Evolutionary conservation across 2,797 vertebrate species (phyloP).

Genomic region (Darevskia nairensis): DNA sequence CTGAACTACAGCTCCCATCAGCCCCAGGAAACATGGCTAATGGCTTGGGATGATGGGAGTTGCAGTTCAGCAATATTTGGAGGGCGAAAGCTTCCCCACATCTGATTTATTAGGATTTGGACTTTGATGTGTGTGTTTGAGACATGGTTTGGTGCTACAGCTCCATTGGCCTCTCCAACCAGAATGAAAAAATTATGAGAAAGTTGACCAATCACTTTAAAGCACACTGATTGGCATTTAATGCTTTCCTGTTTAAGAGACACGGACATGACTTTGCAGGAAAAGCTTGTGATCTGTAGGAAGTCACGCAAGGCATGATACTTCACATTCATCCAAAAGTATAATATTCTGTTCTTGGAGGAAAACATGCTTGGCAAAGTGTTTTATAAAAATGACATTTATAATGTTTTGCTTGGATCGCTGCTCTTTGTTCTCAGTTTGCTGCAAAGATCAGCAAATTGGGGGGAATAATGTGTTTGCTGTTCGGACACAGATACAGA

Average conservation of each 20-base stretch:
- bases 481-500: slow-evolving; percentile 51
- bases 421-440: slow-evolving; percentile 44
- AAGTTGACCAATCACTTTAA: background rate
- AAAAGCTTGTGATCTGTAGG: background rate
- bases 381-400: slow-evolving; percentile 26
- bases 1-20: no score
- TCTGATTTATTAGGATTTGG: no score
- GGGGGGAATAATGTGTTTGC: slow-evolving; percentile 39
- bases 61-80: no score
- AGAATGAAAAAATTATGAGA: background rate
- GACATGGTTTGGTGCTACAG: background rate
- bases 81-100: no score
- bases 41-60: no score
- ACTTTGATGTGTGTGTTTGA: background rate
- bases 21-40: no score
- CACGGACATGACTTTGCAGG: background rate
- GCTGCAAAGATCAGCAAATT: slow-evolving; percentile 45
- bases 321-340: background rate
- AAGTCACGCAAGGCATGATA: background rate
- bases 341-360: slow-evolving; percentile 13
- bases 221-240: background rate
- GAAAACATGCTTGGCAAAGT: background rate
- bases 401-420: slow-evolving; percentile 35
- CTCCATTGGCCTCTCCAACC: background rate
- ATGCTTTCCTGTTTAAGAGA: background rate